These are phyloP conservation scores for Crocodylus rhombifer DNA, from an alignment of 2,797 vertebrate genomes.

Conservation along the genomic window DNA sequence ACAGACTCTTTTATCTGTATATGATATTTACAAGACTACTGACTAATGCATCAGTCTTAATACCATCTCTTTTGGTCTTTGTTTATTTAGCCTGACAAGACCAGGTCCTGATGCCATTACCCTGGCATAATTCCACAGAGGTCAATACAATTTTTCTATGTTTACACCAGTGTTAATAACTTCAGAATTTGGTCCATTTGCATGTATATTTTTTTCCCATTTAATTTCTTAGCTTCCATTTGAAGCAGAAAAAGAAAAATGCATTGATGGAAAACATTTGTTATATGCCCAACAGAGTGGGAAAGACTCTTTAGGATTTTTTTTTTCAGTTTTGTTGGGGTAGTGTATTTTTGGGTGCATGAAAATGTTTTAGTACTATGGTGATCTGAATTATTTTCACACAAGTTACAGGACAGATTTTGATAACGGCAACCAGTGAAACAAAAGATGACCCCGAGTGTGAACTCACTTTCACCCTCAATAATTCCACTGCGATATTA, in stretches of 20 bases:
- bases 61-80: neutral
- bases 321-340: neutral
- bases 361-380: neutral
- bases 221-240: constrained; percentile 12
- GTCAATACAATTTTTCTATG: neutral
- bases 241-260: neutral
- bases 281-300: neutral
- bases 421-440: constrained; percentile 35
- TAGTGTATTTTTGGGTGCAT: constrained; percentile 17
- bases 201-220: neutral
- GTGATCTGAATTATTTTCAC: constrained; percentile 48
- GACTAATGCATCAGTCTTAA: neutral
- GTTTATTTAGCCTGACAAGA: neutral
- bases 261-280: constrained; percentile 3
- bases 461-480: constrained; percentile 44
- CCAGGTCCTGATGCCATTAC: neutral
- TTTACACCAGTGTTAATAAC: neutral
- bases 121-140: neutral
- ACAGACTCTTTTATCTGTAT: neutral
- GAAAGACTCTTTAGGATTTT: neutral
- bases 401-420: constrained; percentile 41
- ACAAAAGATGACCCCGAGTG: constrained; percentile 47
- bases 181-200: neutral
- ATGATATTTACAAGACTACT: neutral
- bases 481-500: constrained; percentile 54